Evolutionary conservation across 1,140 invertebrate genomes (phyloP), one percentile per base, ranked within the genome.

Genomic region (Eumeta japonica): DNA sequence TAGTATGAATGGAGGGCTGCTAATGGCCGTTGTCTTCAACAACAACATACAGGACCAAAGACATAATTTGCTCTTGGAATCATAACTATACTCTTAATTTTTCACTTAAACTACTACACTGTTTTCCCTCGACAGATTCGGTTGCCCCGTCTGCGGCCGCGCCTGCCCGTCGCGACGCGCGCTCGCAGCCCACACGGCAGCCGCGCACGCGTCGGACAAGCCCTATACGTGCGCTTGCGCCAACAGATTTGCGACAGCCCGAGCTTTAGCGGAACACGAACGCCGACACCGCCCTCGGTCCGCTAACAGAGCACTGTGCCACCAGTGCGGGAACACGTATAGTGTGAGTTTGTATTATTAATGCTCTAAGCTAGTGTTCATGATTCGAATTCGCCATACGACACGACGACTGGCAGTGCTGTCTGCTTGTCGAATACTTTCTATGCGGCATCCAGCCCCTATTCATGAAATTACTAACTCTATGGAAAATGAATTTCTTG

Each of bases 261-360:
- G 45, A 11, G 46, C 45, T 0, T 19, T 51, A 2, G 16, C 42
- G 3, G 16, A 48, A 10, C 55, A 53, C 10, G 10, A 45, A 5
- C 13, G 34, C 2, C 34, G 34, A 9, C 51, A 41, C 3, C 27
- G 29, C 2, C 27, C 5, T n/a, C 29, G 33, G 10, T 28, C 10
- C 1, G 16, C 16, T 28, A 37, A 15, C 12, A 30, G 46, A 32
- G 34, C 46, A 3, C 39, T 58, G 2, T 65, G 62, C 24, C 49
- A 61, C 32, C 17, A 51, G 1, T 61, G 59, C 12, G 55, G 55
- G 0, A 52, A 40, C 10, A 58, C 45, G 35, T 61, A 60, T 40
- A 55, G 60, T 48, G 59, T 65, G 28, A 29, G 11, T 41, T 2
- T 28, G 16, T 44, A 16, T 3, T 5, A 12, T 35, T 10, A 28